A percentile compares a stretch with the other conserved stretches of the same genome.
phyloP scores from a whole-genome alignment of 2,797 vertebrate species.

The Diglossa cyanea region DNA sequence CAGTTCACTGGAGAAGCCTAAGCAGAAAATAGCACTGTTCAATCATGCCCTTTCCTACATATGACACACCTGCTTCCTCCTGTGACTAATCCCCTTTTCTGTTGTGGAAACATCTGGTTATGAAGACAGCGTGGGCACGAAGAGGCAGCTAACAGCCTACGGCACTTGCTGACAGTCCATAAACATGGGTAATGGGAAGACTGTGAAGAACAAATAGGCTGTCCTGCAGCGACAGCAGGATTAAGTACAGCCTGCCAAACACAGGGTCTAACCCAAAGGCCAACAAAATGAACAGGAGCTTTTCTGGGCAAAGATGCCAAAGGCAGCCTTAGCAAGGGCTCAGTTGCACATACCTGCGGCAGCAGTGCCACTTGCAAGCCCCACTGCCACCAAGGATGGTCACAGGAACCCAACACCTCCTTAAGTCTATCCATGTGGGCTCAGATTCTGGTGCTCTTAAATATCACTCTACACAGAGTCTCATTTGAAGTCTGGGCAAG shows the following conservation, averaged over 20 bases:
- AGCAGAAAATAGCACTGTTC: constrained; percentile 27
- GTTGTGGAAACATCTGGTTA: constrained; percentile 25
- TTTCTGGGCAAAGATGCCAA: background rate
- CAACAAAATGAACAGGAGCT: background rate
- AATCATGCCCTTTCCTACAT: constrained; percentile 4
- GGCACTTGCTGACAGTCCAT: background rate
- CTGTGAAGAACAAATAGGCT: background rate
- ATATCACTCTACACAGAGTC: background rate
- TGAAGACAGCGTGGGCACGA: background rate
- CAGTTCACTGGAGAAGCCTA: background rate
- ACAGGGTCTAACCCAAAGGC: background rate
- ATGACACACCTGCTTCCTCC: constrained; percentile 51
- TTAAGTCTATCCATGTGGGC: background rate
- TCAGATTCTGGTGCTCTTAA: background rate
- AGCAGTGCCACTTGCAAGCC: background rate
- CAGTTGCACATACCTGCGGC: background rate
- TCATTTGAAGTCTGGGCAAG: background rate
- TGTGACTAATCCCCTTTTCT: constrained; percentile 53
- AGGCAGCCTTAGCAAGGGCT: background rate
- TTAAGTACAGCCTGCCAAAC: constrained; percentile 23
- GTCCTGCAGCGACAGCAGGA: background rate
- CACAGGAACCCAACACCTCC: background rate
- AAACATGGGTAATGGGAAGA: background rate
- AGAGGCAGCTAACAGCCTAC: background rate
- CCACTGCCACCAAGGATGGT: background rate